These are phyloP conservation scores for Lontra canadensis DNA, from an alignment of 2,113 vertebrate genomes.

Conservation along the genomic window DNA sequence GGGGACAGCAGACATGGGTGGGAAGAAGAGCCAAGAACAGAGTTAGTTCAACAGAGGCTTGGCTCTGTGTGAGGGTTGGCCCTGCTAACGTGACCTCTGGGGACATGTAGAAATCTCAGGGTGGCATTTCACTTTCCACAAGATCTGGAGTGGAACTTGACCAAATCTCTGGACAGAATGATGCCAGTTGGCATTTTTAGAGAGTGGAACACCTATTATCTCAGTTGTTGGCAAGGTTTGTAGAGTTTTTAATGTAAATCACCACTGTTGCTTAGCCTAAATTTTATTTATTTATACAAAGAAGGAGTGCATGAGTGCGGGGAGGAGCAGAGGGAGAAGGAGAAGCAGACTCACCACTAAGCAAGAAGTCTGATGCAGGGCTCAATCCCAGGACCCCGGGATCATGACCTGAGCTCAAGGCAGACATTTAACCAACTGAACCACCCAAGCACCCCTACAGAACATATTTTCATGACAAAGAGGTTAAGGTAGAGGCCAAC, in stretches of 20 bases:
- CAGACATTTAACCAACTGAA: not conserved
- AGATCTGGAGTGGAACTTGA: not conserved
- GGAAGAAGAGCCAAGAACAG: not conserved
- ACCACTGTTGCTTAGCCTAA: not conserved
- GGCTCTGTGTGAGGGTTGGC: not conserved
- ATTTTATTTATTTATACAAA: not conserved
- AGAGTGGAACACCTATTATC: not conserved
- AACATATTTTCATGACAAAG: not conserved
- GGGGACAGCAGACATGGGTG: accelerated
- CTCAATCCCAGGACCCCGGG: too few relatives aligned
- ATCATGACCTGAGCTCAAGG: not conserved
- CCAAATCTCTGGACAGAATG: not conserved
- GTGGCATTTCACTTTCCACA: not conserved
- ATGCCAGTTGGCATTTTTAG: not conserved
- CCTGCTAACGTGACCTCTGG: not conserved
- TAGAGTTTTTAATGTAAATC: not conserved
- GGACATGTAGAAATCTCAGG: not conserved
- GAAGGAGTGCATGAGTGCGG: not conserved
- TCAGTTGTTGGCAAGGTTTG: not conserved
- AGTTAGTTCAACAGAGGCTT: not conserved
- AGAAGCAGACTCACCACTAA: too few relatives aligned
- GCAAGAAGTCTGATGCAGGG: too few relatives aligned
- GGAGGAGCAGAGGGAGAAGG: too few relatives aligned
- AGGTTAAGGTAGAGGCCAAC: not conserved
- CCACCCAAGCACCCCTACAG: not conserved